Evolutionary conservation across 2,113 vertebrate species (phyloP).

Genomic region (Pygoscelis antarcticus): DNA sequence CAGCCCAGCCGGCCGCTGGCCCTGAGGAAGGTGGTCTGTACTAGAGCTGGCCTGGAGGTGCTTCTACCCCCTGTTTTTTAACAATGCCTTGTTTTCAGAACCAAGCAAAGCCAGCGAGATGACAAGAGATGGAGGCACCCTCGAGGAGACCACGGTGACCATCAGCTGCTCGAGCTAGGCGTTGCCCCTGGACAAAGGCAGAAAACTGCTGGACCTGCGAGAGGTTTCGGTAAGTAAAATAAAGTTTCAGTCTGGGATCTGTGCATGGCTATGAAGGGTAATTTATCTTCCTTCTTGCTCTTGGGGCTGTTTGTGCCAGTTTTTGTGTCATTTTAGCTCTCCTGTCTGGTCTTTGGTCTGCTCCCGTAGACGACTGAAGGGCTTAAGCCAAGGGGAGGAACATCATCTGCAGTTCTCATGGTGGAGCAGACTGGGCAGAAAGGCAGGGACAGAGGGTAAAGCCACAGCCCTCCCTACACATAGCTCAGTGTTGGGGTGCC

Average conservation of each 20-base stretch:
- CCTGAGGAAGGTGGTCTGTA: too few relatives aligned
- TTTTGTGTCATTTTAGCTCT: not conserved
- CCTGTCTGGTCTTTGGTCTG: not conserved
- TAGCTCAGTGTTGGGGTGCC: not conserved
- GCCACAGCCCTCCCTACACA: not conserved
- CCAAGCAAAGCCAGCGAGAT: not conserved
- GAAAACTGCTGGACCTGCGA: not conserved
- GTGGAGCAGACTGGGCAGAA: not conserved
- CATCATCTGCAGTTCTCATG: not conserved
- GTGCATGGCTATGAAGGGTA: not conserved
- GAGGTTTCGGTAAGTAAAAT: not conserved
- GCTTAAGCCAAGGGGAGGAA: not conserved
- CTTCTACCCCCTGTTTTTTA: not conserved
- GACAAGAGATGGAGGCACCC: not conserved
- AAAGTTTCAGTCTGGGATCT: not conserved
- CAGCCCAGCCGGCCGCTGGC: accelerated
- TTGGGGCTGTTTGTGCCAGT: not conserved
- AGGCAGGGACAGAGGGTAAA: not conserved
- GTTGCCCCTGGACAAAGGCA: not conserved
- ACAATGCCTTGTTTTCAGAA: not conserved
- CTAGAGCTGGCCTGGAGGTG: not conserved
- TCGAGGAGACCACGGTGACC: conserved; percentile 14
- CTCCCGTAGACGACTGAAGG: not conserved
- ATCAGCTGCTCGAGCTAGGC: conserved; percentile 40
- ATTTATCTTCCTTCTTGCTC: not conserved